phyloP scores from a whole-genome alignment of 2,797 vertebrate species.

The Brachyrhaphis roseni region DNA sequence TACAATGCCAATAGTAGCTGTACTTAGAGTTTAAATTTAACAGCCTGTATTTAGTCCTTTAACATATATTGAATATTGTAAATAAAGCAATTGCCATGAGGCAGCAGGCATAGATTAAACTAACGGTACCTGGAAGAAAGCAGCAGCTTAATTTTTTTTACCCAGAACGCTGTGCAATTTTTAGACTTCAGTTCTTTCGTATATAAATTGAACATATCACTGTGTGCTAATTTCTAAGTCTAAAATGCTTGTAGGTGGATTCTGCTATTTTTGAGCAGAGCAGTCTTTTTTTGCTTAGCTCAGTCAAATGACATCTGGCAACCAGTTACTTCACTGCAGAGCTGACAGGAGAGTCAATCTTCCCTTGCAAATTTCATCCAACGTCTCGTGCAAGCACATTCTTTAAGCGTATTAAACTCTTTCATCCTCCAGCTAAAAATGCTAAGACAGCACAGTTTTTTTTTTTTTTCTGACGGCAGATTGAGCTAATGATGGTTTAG shows the following conservation, averaged over 20 bases:
- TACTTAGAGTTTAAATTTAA: background rate
- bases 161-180: background rate
- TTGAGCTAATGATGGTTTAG: slow-evolving; percentile 25
- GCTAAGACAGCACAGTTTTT: slow-evolving; percentile 8
- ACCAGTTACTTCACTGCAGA: background rate
- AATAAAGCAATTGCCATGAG: background rate
- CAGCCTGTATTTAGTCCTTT: background rate
- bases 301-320: slow-evolving; percentile 9
- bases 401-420: slow-evolving; percentile 4
- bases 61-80: background rate
- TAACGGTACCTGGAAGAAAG: background rate
- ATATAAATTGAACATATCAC: background rate
- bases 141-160: background rate
- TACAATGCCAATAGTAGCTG: background rate
- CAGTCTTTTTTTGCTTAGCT: slow-evolving; percentile 11
- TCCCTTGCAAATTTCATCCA: slow-evolving; percentile 2
- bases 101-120: background rate
- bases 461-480: slow-evolving; percentile 32
- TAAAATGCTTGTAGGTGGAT: background rate
- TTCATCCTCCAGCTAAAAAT: slow-evolving; percentile 15
- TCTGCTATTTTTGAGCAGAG: slow-evolving; percentile 1
- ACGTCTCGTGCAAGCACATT: background rate
- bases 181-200: background rate
- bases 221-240: background rate
- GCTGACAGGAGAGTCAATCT: slow-evolving; percentile 2